Evolutionary conservation across 2,888 invertebrate species (phyloP), one percentile per base, ranked within the genome.

Genomic region (Drosophila colorata): DNA sequence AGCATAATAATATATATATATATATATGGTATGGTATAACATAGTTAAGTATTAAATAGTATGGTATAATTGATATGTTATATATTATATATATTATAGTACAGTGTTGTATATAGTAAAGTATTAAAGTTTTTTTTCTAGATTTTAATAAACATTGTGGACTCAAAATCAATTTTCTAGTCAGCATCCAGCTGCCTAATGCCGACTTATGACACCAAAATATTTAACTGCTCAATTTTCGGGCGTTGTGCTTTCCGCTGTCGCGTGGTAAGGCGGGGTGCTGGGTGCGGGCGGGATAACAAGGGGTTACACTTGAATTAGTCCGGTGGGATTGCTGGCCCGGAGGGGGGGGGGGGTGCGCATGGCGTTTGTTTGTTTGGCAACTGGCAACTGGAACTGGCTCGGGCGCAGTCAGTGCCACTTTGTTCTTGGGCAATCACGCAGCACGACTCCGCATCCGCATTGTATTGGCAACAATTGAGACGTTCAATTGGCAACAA

Each of bases 151-250:
- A 61, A 61, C 33, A 58, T 58, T 58, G 58, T 35, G 58, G 69
- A 38, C 7, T 71, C 63, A 46, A 68, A 72, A 75, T 53, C 59
- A 65, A 79, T 75, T 75, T 63, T 8, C 4, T 20, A 18, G 47
- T 8, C 25, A 38, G 20, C 38, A 14, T 16, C 14, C n/a, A n/a
- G 37, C 16, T 33, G 48, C 56, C 82, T 84, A 90, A 89, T 87
- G 84, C 78, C 91, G 88, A 90, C 91, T 91, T 92, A 87, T 91
- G 90, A 91, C 91, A 92, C 91, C 90, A 85, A 90, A 91, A 89
- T 89, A 80, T 90, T 90, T 89, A 90, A 91, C 89, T 89, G 90
- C 88, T 89, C 87, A 89, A 90, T 90, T 91, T 90, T 84, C 78
- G 70, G 76, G 69, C 79, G 72, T 75, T 72, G 80, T 70, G 80